Evolutionary conservation across 2,797 vertebrate species (phyloP).

Genomic region (Danio tinwini): DNA sequence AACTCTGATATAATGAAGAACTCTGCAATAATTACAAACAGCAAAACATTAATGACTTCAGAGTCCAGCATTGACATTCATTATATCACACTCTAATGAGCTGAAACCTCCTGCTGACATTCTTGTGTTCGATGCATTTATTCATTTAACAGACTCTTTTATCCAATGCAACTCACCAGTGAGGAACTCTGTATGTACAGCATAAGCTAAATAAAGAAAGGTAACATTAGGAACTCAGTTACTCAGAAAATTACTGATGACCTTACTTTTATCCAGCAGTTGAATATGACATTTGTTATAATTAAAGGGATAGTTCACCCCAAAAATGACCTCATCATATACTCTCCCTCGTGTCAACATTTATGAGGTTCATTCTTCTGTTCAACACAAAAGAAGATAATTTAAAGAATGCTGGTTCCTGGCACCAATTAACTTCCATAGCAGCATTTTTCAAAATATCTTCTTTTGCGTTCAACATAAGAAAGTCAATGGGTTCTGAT

Average conservation of each 20-base stretch:
- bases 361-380: too few species aligned
- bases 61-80: background rate
- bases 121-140: background rate
- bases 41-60: background rate
- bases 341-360: too few species aligned
- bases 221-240: background rate
- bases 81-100: conserved; percentile 3
- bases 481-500: too few species aligned
- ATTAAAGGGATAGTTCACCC: too few species aligned
- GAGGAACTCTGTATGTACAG: background rate
- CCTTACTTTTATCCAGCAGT: background rate
- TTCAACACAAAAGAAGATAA: too few species aligned
- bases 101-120: background rate
- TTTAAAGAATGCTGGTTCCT: too few species aligned
- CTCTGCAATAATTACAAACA: background rate
- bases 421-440: too few species aligned
- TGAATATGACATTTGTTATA: too few species aligned
- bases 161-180: background rate
- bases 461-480: too few species aligned
- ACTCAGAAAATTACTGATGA: background rate
- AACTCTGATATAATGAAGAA: background rate
- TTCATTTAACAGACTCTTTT: background rate
- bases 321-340: too few species aligned
- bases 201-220: background rate
- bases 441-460: too few species aligned